Evolutionary conservation across 2,888 invertebrate genomes (phyloP).

Genomic region (Coenonympha glycerion): DNA sequence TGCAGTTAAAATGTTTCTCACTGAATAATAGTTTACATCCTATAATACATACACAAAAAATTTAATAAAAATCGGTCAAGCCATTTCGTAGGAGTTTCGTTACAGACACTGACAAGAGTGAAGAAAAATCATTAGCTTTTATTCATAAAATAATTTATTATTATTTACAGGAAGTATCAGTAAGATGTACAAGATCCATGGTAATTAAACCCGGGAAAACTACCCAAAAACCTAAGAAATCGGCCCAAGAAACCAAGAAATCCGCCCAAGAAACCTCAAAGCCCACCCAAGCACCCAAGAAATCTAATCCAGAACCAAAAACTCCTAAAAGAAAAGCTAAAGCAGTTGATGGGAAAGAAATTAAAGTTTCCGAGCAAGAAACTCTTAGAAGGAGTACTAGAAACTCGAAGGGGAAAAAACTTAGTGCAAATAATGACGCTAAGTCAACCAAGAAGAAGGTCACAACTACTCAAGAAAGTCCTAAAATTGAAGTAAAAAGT

Average conservation of each 20-base stretch:
- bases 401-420: constrained; percentile 34
- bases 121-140: no score
- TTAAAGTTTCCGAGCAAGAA: neutral
- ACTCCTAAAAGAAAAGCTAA: constrained; percentile 10
- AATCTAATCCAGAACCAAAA: constrained; percentile 1
- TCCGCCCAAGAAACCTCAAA: constrained; percentile 5
- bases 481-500: constrained; percentile 36
- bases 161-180: constrained; percentile 16
- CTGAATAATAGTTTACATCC: no score
- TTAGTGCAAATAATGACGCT: constrained; percentile 39
- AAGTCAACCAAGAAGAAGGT: no score
- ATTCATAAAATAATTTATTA: neutral
- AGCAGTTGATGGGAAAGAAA: neutral
- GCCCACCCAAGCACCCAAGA: neutral
- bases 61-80: no score
- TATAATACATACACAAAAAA: no score
- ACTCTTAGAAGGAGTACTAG: constrained; percentile 34
- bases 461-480: constrained; percentile 34
- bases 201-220: constrained; percentile 29
- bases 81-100: no score
- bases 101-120: no score
- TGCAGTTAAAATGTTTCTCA: no score
- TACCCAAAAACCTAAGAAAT: neutral
- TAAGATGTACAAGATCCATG: constrained; percentile 48
- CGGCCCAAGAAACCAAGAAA: constrained; percentile 2